Conservation (phyloP, 2,113 vertebrate genomes). For the Meleagris gallopavo region DNA sequence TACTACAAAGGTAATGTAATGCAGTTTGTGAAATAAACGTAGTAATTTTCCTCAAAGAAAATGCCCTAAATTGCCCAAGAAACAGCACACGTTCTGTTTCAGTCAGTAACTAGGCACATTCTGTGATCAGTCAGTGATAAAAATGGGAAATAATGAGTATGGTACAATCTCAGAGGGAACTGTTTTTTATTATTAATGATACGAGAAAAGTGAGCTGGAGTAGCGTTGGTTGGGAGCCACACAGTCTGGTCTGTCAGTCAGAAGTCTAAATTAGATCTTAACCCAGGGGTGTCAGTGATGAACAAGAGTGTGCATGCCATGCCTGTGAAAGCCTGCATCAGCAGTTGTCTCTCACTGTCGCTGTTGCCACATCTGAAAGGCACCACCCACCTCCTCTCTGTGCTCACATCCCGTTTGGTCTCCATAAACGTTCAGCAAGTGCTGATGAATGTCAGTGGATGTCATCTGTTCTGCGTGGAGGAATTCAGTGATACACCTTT, state of each 20-base stretch:
- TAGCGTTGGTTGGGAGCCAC: not conserved
- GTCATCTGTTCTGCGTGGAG: no score
- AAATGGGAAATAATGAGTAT: not conserved
- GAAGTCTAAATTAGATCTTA: not conserved
- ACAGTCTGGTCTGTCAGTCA: not conserved
- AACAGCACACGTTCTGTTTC: not conserved
- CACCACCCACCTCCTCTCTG: no score
- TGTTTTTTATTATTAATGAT: not conserved
- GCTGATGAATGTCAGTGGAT: no score
- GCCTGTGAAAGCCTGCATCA: no score
- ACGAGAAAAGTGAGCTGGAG: not conserved
- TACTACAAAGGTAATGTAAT: not conserved
- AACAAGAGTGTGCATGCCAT: no score
- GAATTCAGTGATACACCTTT: no score
- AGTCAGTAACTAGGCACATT: not conserved
- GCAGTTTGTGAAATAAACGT: not conserved
- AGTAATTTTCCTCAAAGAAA: not conserved
- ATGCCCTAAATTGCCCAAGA: not conserved
- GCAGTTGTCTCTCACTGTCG: no score
- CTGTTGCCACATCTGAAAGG: no score
- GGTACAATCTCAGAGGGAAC: not conserved
- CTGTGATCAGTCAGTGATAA: not conserved
- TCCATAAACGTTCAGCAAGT: no score
- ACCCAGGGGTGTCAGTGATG: not conserved
- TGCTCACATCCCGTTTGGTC: no score